Percentiles rank a stretch among this genome's conserved stretches.
These are phyloP conservation scores for Plebejus anna DNA, from an alignment of 2,888 invertebrate genomes.

Conservation along the genomic window DNA sequence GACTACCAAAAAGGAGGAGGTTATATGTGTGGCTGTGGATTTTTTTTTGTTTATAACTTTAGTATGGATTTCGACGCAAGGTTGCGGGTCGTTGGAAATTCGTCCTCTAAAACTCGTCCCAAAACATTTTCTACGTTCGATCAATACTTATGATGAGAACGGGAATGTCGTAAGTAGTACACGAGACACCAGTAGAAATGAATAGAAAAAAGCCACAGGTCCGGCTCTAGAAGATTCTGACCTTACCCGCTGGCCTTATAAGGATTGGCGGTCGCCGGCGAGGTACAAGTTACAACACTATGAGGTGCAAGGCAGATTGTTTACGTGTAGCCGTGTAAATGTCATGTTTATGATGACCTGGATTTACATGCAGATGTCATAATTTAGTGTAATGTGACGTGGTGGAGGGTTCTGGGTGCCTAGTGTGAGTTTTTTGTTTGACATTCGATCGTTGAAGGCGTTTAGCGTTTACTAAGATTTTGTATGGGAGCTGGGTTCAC, in stretches of 20 bases:
- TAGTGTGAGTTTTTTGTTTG: too few species aligned
- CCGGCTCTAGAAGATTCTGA: constrained; percentile 38
- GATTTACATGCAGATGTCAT: constrained; percentile 27
- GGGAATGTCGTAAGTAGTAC: constrained; percentile 1
- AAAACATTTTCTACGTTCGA: background rate
- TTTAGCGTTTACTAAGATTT: too few species aligned
- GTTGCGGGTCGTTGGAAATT: background rate
- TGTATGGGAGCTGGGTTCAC: too few species aligned
- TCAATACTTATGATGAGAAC: background rate
- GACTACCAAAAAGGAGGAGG: too few species aligned
- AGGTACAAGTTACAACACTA: constrained; percentile 49
- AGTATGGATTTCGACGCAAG: too few species aligned
- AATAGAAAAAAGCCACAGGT: constrained; percentile 27
- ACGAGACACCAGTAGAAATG: constrained; percentile 2
- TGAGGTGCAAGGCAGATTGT: constrained; percentile 36
- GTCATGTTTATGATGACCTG: constrained; percentile 25
- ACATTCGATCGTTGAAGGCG: too few species aligned
- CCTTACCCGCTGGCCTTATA: constrained; percentile 67
- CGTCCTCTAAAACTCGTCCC: background rate
- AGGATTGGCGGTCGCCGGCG: constrained; percentile 63
- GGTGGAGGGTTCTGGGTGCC: background rate
- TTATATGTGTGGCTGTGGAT: too few species aligned
- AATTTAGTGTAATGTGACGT: constrained; percentile 16
- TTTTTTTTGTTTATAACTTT: too few species aligned
- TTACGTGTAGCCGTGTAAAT: constrained; percentile 28